phyloP scores from a whole-genome alignment of 2,797 vertebrate genomes.

The Apodemus agrarius region DNA sequence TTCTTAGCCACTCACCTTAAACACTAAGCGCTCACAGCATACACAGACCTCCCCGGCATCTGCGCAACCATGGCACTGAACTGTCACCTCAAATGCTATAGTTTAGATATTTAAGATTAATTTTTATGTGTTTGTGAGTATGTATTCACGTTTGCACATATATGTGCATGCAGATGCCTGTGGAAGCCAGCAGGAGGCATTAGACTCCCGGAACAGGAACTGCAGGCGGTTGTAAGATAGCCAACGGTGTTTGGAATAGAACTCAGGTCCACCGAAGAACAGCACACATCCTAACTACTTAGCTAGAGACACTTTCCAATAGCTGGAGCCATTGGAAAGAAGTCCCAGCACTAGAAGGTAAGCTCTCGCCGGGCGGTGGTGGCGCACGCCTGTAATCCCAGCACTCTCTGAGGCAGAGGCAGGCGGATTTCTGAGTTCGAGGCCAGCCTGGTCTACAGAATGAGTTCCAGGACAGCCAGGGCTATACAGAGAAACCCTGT shows the following conservation, averaged over 20 bases:
- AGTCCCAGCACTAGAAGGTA: neutral
- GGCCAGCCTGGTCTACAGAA: too few species aligned
- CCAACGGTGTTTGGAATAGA: neutral
- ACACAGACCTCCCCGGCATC: neutral
- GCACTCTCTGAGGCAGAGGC: too few species aligned
- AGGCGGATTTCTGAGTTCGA: too few species aligned
- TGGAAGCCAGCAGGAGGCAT: neutral
- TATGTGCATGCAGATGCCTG: neutral
- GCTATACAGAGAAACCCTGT: too few species aligned
- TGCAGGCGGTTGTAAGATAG: neutral
- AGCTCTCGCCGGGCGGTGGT: neutral
- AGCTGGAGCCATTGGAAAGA: too few species aligned
- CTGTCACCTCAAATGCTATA: neutral
- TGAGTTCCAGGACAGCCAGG: too few species aligned
- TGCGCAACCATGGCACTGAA: neutral
- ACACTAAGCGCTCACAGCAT: neutral
- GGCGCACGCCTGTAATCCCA: too few species aligned
- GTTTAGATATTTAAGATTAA: neutral
- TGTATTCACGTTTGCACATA: neutral
- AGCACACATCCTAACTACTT: neutral
- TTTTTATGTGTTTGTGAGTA: neutral
- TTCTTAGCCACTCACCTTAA: constrained; percentile 26
- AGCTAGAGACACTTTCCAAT: too few species aligned
- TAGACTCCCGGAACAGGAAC: neutral
- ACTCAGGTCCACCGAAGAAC: neutral